Base-by-base conservation (phyloP, 2,888 invertebrate species). In the Crematogaster levior region DNA sequence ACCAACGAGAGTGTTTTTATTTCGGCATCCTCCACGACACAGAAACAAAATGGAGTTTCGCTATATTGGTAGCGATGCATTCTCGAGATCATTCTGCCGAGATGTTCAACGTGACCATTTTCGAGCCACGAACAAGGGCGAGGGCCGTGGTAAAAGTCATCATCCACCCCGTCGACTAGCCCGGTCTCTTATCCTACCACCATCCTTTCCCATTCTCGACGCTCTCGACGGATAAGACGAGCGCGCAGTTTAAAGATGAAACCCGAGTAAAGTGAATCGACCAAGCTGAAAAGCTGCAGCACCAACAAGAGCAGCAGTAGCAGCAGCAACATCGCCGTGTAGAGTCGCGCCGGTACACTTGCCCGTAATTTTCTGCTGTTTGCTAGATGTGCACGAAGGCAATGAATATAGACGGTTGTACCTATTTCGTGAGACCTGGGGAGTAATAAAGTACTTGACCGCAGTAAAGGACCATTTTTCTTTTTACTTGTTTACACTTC, bases 311-410 rank as follows among this genome's bases (percentile, higher is more conserved):
- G 53, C 63, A 66, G 43, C 12, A 40, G 43, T 21, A 73, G 27
- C 70, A 81, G 72, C 30, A 63, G 73, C 81, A n/a, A 6, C 73
- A 72, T 58, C 66, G 34, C 53, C n/a, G 18, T 21, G 27, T 7
- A 10, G 24, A 65, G 27, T 48, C 34, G 24, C 27, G 15, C 5
- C 68, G 37, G 24, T 74, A 48, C 82, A 63, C 88, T 85, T 88
- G 85, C 81, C 84, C 83, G 89, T 91, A 91, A 92, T 91, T 92
- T 92, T 89, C 91, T 89, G 85, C 87, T 88, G 88, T 91, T 91
- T 91, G 86, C 89, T 88, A 87, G 89, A 90, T 90, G 86, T 85
- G 87, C 86, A 81, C 84, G 81, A 58, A 83, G 82, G 82, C 87
- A 86, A 90, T 89, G 90, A 89, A 91, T 89, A 83, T 85, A 80